A percentile compares a stretch with the other conserved stretches of the same genome.
Evolutionary conservation across 2,888 invertebrate species (phyloP).

Genomic region (Girardia tigrina): DNA sequence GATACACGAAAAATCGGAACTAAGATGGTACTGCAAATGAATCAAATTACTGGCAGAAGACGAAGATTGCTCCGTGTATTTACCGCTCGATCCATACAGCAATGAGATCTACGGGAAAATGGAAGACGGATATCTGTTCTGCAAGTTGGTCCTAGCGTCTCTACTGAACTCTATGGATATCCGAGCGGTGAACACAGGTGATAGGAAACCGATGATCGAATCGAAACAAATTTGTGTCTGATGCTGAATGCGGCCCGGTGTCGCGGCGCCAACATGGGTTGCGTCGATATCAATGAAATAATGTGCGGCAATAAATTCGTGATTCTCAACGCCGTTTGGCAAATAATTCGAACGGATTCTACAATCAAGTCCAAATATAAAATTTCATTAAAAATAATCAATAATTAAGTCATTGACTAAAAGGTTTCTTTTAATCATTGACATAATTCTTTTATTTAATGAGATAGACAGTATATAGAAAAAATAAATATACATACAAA

Average conservation of each 20-base stretch:
- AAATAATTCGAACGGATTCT: not conserved
- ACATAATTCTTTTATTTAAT: too few species aligned
- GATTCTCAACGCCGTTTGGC: not conserved
- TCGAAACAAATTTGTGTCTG: not conserved
- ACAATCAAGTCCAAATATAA: not conserved
- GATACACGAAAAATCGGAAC: not conserved
- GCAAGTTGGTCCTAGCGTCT: not conserved
- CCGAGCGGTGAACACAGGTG: not conserved
- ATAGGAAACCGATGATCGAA: not conserved
- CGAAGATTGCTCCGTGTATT: not conserved
- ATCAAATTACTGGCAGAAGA: not conserved
- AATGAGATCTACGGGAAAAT: not conserved
- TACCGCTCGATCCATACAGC: not conserved
- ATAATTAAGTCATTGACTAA: too few species aligned
- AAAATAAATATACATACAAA: too few species aligned
- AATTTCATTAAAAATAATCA: too few species aligned
- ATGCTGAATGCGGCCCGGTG: conserved; percentile 4
- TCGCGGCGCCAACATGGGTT: not conserved
- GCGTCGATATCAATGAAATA: not conserved
- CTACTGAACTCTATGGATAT: not conserved
- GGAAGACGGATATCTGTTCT: not conserved
- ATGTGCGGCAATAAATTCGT: not conserved
- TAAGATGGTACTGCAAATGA: not conserved
- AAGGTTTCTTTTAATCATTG: too few species aligned
- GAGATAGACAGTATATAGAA: too few species aligned